These are phyloP conservation scores for Cyphomyrus plagiostoma DNA, from an alignment of 2,113 vertebrate genomes.

Conservation along the genomic window DNA sequence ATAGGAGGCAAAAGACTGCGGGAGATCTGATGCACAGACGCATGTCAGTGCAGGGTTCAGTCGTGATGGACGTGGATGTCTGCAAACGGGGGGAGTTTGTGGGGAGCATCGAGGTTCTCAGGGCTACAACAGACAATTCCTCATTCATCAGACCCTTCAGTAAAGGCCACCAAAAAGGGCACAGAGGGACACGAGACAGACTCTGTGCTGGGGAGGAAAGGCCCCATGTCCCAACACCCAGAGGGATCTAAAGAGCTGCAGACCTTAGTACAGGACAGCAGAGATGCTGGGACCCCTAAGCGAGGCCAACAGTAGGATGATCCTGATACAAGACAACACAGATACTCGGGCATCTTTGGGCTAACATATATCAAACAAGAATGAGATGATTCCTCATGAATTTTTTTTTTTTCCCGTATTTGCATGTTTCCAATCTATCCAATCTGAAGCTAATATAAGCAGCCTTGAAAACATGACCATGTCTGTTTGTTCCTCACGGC, in stretches of 20 bases:
- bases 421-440: not conserved
- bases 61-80: not conserved
- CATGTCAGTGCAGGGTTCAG: not conserved
- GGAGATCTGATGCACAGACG: not conserved
- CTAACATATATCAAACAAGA: not conserved
- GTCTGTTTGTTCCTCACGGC: not conserved
- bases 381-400: not conserved
- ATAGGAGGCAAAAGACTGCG: not conserved
- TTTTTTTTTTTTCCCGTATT: not conserved
- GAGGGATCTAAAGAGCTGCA: not conserved
- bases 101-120: not conserved
- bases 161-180: not conserved
- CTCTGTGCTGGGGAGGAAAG: not conserved
- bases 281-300: not conserved
- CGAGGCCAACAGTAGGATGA: not conserved
- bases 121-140: not conserved
- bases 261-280: not conserved
- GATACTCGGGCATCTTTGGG: not conserved
- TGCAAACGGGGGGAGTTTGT: not conserved
- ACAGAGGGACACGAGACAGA: not conserved
- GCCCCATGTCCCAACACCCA: not conserved
- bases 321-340: not conserved
- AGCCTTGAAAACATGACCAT: not conserved
- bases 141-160: not conserved
- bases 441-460: not conserved